A percentile compares a stretch with the other conserved stretches of the same genome.
phyloP scores from a whole-genome alignment of 2,797 vertebrate genomes.

The Enteromius mattozi region DNA sequence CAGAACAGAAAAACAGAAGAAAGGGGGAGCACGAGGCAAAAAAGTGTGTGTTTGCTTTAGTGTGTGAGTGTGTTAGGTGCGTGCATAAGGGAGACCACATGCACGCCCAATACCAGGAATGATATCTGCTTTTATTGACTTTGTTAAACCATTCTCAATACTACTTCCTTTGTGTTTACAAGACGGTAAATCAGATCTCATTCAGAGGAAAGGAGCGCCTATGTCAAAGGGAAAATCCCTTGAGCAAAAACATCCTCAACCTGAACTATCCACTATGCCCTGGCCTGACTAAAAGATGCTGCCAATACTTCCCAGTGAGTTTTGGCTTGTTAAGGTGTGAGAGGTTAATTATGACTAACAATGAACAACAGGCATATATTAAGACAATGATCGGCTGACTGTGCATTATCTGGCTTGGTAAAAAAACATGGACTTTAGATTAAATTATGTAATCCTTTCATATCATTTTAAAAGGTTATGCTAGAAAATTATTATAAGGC shows the following conservation, averaged over 20 bases:
- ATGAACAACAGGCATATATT: neutral
- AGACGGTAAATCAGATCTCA: conserved; percentile 81
- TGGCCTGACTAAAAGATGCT: conserved; percentile 21
- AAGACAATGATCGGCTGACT: neutral
- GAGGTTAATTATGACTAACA: neutral
- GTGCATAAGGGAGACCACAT: conserved; percentile 53
- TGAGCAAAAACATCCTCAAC: conserved; percentile 61
- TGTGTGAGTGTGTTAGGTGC: conserved; percentile 13
- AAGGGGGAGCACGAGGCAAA: conserved; percentile 56
- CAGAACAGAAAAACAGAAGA: conserved; percentile 68
- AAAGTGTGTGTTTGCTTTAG: conserved; percentile 40
- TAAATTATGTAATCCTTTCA: neutral
- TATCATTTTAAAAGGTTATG: neutral
- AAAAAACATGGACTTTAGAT: neutral
- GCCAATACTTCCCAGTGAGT: neutral
- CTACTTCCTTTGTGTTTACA: conserved; percentile 86
- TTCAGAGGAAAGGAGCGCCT: conserved; percentile 61
- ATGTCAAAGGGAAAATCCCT: conserved; percentile 65
- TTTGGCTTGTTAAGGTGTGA: neutral
- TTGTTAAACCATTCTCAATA: conserved; percentile 86
- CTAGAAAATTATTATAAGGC: no score
- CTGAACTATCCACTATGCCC: conserved; percentile 33
- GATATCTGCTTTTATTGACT: conserved; percentile 86
- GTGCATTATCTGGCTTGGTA: neutral
- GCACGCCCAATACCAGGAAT: conserved; percentile 74